Conservation (phyloP, 1,140 invertebrate genomes). For the Drosophila sulfurigaster region DNA sequence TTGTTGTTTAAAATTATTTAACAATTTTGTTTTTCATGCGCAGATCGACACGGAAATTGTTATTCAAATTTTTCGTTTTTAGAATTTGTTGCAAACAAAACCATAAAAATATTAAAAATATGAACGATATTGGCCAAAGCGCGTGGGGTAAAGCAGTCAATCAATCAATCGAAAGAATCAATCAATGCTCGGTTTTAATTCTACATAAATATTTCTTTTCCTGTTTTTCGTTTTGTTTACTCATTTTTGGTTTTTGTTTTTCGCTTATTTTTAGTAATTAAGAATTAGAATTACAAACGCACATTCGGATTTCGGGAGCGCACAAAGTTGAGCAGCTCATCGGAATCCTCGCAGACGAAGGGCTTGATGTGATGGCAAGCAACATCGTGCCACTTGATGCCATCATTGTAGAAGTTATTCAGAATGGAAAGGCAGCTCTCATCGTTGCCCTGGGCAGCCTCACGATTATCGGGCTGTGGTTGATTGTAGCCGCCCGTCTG, state of each 20-base stretch:
- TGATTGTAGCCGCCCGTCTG: slow-evolving; percentile 93
- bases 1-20: slow-evolving; percentile 80
- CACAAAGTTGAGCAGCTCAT: slow-evolving; percentile 95
- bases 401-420: slow-evolving; percentile 97
- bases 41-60: slow-evolving; percentile 60
- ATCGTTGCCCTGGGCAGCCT: slow-evolving; percentile 94
- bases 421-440: slow-evolving; percentile 95
- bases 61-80: slow-evolving; percentile 65
- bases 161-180: slow-evolving; percentile 55
- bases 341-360: slow-evolving; percentile 96
- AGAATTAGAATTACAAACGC: slow-evolving; percentile 88
- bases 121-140: slow-evolving; percentile 57
- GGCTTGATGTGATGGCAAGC: slow-evolving; percentile 96
- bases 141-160: slow-evolving; percentile 56
- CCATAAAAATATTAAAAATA: slow-evolving; percentile 61
- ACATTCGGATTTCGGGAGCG: slow-evolving; percentile 93
- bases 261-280: slow-evolving; percentile 36
- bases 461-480: slow-evolving; percentile 94
- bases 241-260: slow-evolving; percentile 16
- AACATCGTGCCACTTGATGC: slow-evolving; percentile 95
- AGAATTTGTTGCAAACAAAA: slow-evolving; percentile 63
- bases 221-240: slow-evolving; percentile 24
- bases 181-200: slow-evolving; percentile 69
- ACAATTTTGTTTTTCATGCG: slow-evolving; percentile 74
- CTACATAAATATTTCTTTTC: slow-evolving; percentile 76